Evolutionary conservation across 1,140 invertebrate species (phyloP).

Genomic region (Drepana arcuata): DNA sequence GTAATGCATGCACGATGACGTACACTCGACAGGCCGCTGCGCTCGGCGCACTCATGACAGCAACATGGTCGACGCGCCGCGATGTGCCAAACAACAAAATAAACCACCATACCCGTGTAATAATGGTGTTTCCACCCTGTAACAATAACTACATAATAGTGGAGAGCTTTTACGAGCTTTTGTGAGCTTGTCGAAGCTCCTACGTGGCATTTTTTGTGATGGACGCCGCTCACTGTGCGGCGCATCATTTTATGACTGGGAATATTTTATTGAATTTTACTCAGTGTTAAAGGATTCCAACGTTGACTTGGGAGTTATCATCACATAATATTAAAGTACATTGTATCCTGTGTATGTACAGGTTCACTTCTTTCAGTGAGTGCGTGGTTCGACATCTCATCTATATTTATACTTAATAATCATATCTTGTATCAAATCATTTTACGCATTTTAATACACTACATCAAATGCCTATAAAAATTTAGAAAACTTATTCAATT

Average conservation of each 20-base stretch:
- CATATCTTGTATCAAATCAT: too few species aligned
- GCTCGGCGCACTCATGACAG: constrained; percentile 17
- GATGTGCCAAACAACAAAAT: constrained; percentile 57
- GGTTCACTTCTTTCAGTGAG: too few species aligned
- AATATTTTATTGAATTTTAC: constrained; percentile 65
- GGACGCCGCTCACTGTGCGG: constrained; percentile 35
- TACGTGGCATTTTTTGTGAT: constrained; percentile 59
- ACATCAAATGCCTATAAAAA: too few species aligned
- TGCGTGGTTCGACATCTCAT: too few species aligned
- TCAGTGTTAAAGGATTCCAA: too few species aligned
- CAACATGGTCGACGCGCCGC: constrained; percentile 22
- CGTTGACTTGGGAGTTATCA: too few species aligned
- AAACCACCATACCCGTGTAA: constrained; percentile 55
- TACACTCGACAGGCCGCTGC: background rate
- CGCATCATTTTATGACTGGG: constrained; percentile 38
- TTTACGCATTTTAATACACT: too few species aligned
- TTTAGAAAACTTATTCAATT: too few species aligned
- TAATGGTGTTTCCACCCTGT: constrained; percentile 69
- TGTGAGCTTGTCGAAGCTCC: constrained; percentile 62
- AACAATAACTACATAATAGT: constrained; percentile 71
- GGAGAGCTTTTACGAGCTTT: constrained; percentile 69
- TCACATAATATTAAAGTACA: too few species aligned
- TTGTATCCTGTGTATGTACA: too few species aligned
- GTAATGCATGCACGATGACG: too few species aligned
- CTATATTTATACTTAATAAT: too few species aligned